These are phyloP conservation scores for Nephrotoma flavescens DNA, from an alignment of 2,888 invertebrate genomes.

Conservation along the genomic window DNA sequence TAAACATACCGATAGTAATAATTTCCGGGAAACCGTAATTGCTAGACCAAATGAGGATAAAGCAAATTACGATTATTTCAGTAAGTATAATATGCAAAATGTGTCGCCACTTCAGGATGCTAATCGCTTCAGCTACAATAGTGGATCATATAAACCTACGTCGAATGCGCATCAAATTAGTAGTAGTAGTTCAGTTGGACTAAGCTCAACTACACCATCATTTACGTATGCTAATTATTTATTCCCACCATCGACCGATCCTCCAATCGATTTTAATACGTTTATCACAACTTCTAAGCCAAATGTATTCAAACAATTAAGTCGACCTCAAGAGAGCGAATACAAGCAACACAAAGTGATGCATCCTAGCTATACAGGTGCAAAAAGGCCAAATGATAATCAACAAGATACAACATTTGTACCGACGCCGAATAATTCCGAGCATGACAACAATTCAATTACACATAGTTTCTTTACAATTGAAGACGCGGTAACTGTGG, in stretches of 20 bases:
- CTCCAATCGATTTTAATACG: neutral
- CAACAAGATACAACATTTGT: neutral
- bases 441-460: constrained; percentile 1
- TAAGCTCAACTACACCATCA: neutral
- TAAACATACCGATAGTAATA: constrained; percentile 9
- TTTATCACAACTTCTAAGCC: constrained; percentile 11
- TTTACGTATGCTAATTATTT: neutral
- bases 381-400: neutral
- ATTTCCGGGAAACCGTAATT: neutral
- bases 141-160: neutral
- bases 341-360: constrained; percentile 12
- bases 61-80: neutral
- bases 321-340: constrained; percentile 8
- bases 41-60: neutral
- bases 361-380: constrained; percentile 11
- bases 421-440: constrained; percentile 6
- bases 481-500: constrained; percentile 14
- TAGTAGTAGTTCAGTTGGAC: neutral
- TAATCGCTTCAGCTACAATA: constrained; percentile 7
- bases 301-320: constrained; percentile 10
- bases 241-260: constrained; percentile 3
- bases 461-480: constrained; percentile 16
- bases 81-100: neutral
- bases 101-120: constrained; percentile 9
- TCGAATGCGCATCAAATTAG: neutral